Conservation (phyloP, 2,113 vertebrate species). For the Dendropsophus ebraccatus region DNA sequence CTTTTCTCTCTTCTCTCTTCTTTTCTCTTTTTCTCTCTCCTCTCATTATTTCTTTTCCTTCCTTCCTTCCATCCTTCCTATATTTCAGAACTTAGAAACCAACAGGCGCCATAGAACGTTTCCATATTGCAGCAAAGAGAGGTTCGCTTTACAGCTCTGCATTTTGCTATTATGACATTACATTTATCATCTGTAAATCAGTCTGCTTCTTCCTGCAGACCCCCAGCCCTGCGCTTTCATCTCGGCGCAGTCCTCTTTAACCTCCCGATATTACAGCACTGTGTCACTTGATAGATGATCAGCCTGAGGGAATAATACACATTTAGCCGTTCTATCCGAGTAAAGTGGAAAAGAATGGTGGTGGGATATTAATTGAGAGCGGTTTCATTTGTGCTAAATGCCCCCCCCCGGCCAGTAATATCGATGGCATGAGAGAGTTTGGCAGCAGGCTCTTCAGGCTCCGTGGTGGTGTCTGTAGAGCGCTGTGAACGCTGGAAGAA, state of each 20-base stretch:
- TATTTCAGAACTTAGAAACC: too few species aligned
- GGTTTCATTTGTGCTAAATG: background rate
- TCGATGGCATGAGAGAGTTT: background rate
- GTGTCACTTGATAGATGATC: slow-evolving; percentile 20
- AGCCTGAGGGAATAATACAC: background rate
- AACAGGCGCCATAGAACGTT: too few species aligned
- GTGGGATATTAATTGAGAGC: background rate
- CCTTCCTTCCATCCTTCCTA: too few species aligned
- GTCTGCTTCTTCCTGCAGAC: background rate
- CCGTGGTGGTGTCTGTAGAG: background rate
- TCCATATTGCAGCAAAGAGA: too few species aligned
- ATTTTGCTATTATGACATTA: background rate
- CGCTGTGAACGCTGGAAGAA: too few species aligned
- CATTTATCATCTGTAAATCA: slow-evolving; percentile 29
- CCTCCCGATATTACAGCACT: background rate
- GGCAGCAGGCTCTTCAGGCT: background rate
- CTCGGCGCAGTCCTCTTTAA: background rate
- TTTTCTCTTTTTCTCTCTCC: too few species aligned
- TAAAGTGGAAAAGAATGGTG: slow-evolving; percentile 5
- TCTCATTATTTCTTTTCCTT: too few species aligned
- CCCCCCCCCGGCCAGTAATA: background rate
- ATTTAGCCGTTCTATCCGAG: slow-evolving; percentile 8
- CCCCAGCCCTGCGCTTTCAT: background rate
- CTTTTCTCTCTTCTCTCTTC: too few species aligned
- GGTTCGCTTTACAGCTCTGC: too few species aligned